Evolutionary conservation across 2,113 vertebrate species (phyloP), one percentile per base, ranked within the genome.

Genomic region (Bubo bubo): DNA sequence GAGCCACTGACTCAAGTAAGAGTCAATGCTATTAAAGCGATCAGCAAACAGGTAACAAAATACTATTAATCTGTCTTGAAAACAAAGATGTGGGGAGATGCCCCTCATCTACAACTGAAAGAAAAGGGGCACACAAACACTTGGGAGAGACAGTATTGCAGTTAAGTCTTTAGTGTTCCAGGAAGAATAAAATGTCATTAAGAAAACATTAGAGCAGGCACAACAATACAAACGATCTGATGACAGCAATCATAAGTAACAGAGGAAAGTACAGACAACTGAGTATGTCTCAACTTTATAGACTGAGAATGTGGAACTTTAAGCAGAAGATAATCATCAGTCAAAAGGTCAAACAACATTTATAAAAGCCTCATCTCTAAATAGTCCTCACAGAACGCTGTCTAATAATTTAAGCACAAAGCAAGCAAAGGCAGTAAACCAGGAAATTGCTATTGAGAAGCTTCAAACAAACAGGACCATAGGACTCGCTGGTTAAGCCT

Each of bases 351-450:
- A 74, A 67, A 79, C 4, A 39, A 14, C 10, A 71, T 45, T 53
- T 49, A n/a, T 21, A 75, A 73, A 88, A 67, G n/a, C 30, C 26
- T 41, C 1, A 2, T 35, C 53, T 68, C 79, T 37, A 79, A 71
- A 34, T 3, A 50, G 3, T 16, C 37, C 11, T 79, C 10, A 43
- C 23, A 62, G 12, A 81, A 86, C 0, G 0, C 0, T 11, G 11
- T 14, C 26, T 41, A 63, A 63, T 45, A 43, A 76, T 30, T 72
- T 21, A 76, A 53, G 53, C 19, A 50, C 32, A 72, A 41, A 55
- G 43, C 15, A 26, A 66, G 27, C 15, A 50, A 37, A 85, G 13
- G n/a, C 47, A 55, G 23, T 37, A 60, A 93, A 83, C 6, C 10
- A 52, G 14, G 17, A 64, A 43, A 15, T 2, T 52, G 26, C 18